phyloP scores from a whole-genome alignment of 92 coral and sea anemone genomes.

The Siderastrea siderea region DNA sequence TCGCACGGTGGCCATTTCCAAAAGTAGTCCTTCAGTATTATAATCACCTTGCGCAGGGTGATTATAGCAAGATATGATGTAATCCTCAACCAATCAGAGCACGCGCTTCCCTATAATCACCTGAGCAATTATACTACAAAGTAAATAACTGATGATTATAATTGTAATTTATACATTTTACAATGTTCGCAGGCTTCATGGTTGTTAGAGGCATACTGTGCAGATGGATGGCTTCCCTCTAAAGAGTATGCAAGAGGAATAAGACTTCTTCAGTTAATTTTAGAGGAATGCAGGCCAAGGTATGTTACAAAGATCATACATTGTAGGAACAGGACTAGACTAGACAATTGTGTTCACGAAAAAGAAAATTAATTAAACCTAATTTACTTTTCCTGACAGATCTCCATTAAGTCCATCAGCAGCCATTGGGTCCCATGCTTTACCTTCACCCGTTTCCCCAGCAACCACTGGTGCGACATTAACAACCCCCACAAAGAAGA shows the following conservation, averaged over 20 bases:
- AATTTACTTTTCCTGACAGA: conserved; percentile 47
- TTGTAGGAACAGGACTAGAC: not conserved
- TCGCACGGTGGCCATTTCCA: too few relatives aligned
- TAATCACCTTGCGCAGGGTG: too few relatives aligned
- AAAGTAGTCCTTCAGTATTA: too few relatives aligned
- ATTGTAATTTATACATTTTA: not conserved
- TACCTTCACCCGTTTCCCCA: conserved; percentile 48
- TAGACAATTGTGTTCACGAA: not conserved
- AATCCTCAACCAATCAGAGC: too few relatives aligned
- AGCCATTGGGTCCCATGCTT: conserved; percentile 34
- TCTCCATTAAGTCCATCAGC: conserved; percentile 80
- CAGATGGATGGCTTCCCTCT: conserved; percentile 98
- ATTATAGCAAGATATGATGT: too few relatives aligned
- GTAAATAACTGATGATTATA: not conserved
- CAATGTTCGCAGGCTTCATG: conserved; percentile 77
- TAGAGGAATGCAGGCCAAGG: conserved; percentile 87
- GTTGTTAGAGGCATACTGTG: conserved; percentile 96
- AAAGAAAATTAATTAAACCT: not conserved
- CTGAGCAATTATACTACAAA: too few relatives aligned
- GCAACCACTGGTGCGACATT: conserved; percentile 63
- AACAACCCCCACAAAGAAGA: conserved; percentile 80
- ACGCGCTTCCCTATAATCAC: too few relatives aligned
- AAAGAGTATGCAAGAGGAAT: conserved; percentile 91
- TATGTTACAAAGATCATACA: conserved; percentile 17
- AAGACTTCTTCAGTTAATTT: conserved; percentile 77